Evolutionary conservation across 53 echinoderm and acorn worm species (phyloP), one percentile per base, ranked within the genome.

Genomic region (Glandiceps talaboti): DNA sequence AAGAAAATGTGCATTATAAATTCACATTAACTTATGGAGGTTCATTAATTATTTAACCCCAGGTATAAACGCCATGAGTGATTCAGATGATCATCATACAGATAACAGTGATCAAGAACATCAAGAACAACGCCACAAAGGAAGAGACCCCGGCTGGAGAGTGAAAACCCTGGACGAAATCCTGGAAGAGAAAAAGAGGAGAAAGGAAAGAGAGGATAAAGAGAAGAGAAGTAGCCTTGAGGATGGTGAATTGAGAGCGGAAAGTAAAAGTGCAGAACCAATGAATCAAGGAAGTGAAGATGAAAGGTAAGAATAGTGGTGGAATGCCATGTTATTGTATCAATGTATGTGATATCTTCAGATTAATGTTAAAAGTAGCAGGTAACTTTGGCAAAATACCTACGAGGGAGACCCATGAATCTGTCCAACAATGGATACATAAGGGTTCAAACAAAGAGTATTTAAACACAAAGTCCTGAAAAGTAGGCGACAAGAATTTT

Each of bases 101-200:
- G 30, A 81, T 72, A 84, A 82, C 31, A 79, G 82, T 75, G 80
- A 88, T 33, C 78, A 80, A 30, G 77, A 83, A 31, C 90, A 92
- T 76, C 90, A 92, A 81, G 32, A 31, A 78, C 74, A 83, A 31
- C 90, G 90, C 77, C 90, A 92, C 81, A 32, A 31, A 78, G 26
- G 26, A 78, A 78, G 32, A 78, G 91, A 86, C 10, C n/a, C n/a
- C n/a, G 76, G 83, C 29, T 97, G 99, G 99, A 87, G 85, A 31
- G 99, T 97, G 77, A 97, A 97, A 84, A 93, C 93, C 75, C 84
- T 97, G 28, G 99, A 97, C 28, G 99, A 97, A 80, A 97, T 97
- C 75, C 82, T 85, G 79, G 93, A 93, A 81, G 99, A 97, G 76
- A 90, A 93, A 74, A 91, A 91, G 27, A 89, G 83, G 75, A 85